phyloP scores from a whole-genome alignment of 2,113 vertebrate genomes.

The Mormyrus iriodes region DNA sequence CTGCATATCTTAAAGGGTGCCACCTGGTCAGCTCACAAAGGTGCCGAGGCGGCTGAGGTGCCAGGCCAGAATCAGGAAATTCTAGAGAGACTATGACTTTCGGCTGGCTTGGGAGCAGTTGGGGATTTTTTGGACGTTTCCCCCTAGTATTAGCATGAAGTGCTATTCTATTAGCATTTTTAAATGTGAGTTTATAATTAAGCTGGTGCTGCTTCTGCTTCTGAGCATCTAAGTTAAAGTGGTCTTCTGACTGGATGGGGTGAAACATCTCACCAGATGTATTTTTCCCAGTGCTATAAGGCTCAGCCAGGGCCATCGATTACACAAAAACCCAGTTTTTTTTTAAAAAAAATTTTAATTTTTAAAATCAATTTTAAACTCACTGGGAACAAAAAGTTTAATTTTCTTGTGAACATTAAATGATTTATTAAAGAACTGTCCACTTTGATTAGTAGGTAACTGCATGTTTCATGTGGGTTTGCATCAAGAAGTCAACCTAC shows the following conservation, averaged over 20 bases:
- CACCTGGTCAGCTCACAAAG: not conserved
- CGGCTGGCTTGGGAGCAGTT: not conserved
- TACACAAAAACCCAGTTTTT: not conserved
- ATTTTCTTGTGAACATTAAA: slow-evolving; percentile 42
- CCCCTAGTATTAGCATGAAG: not conserved
- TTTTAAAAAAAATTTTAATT: not conserved
- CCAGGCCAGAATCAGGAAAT: not conserved
- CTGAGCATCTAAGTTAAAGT: not conserved
- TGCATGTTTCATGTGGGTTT: slow-evolving; percentile 27
- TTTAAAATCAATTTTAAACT: not conserved
- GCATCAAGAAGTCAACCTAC: slow-evolving; percentile 7
- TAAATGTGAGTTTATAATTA: not conserved
- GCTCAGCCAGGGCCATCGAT: not conserved
- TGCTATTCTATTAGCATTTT: not conserved
- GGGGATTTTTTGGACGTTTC: not conserved
- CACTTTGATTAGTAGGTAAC: slow-evolving; percentile 31
- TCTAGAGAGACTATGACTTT: not conserved
- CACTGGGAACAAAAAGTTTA: not conserved
- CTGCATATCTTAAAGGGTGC: not conserved
- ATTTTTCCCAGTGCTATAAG: not conserved
- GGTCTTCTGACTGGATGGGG: not conserved
- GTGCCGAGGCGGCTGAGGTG: not conserved
- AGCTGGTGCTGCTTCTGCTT: not conserved
- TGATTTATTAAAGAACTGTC: slow-evolving; percentile 45
- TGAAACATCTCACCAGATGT: not conserved